Evolutionary conservation across 2,113 vertebrate genomes (phyloP).

Genomic region (Pelobates fuscus): DNA sequence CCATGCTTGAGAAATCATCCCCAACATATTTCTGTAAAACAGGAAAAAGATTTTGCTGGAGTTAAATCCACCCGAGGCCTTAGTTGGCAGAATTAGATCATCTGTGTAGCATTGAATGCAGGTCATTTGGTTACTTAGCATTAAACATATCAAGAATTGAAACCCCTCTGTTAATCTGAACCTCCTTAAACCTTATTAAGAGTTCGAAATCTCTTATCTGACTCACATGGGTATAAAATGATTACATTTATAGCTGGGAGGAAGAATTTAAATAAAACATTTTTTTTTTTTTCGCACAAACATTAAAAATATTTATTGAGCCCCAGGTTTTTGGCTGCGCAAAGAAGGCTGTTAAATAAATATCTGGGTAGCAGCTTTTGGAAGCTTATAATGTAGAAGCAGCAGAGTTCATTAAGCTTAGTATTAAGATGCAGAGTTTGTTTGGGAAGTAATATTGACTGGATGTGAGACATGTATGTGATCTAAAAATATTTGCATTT

Average conservation of each 20-base stretch:
- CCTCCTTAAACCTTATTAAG: constrained; percentile 37
- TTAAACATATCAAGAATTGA: constrained; percentile 18
- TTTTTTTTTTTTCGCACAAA: constrained; percentile 33
- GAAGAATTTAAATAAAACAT: constrained; percentile 29
- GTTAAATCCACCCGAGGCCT: constrained; percentile 2
- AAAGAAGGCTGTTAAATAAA: constrained; percentile 41
- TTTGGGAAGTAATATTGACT: constrained; percentile 48
- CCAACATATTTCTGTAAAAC: constrained; percentile 13
- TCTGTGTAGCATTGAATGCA: constrained; percentile 3
- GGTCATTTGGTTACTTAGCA: constrained; percentile 12
- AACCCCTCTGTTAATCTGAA: constrained; percentile 1
- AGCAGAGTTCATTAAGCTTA: constrained; percentile 49
- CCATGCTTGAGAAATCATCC: background rate
- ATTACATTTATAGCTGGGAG: constrained; percentile 35
- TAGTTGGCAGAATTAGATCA: constrained; percentile 7
- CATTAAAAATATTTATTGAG: constrained; percentile 47
- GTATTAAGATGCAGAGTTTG: constrained; percentile 46
- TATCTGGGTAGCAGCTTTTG: constrained; percentile 39
- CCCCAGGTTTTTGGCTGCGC: constrained; percentile 24
- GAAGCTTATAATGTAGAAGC: constrained; percentile 36
- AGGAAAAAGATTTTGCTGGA: constrained; percentile 2
- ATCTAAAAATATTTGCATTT: constrained; percentile 51
- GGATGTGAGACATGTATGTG: constrained; percentile 49
- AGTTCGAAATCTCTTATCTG: constrained; percentile 21
- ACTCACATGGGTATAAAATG: constrained; percentile 23